A percentile compares a stretch with the other conserved stretches of the same genome.
These are phyloP conservation scores for Florisuga fusca DNA, from an alignment of 2,797 vertebrate genomes.

Conservation along the genomic window DNA sequence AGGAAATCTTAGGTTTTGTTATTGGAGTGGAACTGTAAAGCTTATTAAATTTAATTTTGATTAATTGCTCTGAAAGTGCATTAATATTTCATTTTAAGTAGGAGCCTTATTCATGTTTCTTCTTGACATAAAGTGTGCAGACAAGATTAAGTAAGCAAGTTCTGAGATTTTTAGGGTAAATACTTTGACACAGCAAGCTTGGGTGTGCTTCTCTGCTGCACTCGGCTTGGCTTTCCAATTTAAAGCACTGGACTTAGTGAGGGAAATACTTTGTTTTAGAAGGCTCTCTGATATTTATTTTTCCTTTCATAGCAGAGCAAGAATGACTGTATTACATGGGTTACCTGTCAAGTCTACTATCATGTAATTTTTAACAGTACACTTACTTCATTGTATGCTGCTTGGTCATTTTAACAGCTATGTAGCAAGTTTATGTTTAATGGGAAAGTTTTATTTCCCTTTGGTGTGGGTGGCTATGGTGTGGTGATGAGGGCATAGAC, in stretches of 20 bases:
- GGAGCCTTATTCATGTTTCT: background rate
- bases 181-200: background rate
- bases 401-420: background rate
- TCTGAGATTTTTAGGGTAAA: background rate
- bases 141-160: constrained; percentile 23
- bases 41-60: constrained; percentile 38
- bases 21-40: background rate
- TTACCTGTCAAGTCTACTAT: background rate
- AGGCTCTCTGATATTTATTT: background rate
- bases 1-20: background rate
- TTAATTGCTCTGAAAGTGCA: constrained; percentile 13
- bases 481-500: rapidly evolving
- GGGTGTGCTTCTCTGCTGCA: background rate
- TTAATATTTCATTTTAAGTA: constrained; percentile 37
- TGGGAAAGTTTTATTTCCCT: background rate
- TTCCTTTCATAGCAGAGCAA: background rate
- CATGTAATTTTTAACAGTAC: background rate
- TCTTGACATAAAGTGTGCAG: background rate
- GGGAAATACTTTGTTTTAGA: background rate
- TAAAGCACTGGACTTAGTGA: background rate
- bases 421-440: background rate
- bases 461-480: background rate
- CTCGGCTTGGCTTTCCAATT: background rate
- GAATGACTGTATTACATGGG: background rate
- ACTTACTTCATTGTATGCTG: background rate